Percentiles rank a stretch among this genome's conserved stretches.
phyloP scores from a whole-genome alignment of 2,113 vertebrate genomes.

The Paracanthobrama guichenoti region DNA sequence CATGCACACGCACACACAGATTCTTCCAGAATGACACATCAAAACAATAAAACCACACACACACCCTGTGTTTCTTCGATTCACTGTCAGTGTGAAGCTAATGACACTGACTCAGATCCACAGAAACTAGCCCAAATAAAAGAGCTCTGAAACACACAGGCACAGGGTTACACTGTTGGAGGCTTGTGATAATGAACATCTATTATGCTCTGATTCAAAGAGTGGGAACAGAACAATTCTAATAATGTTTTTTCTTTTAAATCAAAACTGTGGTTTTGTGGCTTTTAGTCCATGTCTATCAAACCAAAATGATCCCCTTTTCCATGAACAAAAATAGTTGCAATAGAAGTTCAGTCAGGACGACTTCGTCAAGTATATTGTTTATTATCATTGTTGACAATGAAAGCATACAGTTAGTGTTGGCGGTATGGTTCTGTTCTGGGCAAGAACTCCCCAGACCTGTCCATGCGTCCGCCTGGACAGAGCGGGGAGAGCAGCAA shows the following conservation, averaged over 20 bases:
- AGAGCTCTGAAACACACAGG: not conserved
- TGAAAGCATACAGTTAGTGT: too few species aligned
- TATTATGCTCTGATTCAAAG: not conserved
- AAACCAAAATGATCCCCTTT: not conserved
- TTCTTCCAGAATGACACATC: not conserved
- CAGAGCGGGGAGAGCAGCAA: too few species aligned
- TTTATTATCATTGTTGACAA: too few species aligned
- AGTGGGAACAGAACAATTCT: not conserved
- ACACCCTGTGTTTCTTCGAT: not conserved
- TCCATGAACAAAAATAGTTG: too few species aligned
- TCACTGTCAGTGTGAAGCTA: not conserved
- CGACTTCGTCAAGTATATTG: too few species aligned
- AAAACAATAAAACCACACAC: not conserved
- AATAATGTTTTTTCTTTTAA: not conserved
- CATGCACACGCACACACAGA: not conserved
- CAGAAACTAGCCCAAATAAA: not conserved
- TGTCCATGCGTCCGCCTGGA: too few species aligned
- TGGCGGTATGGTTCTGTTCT: too few species aligned
- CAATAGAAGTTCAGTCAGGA: too few species aligned
- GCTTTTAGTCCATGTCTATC: not conserved
- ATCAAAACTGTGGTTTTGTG: slow-evolving; percentile 2
- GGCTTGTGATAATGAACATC: slow-evolving; percentile 4
- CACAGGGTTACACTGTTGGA: not conserved
- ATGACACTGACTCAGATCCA: not conserved
- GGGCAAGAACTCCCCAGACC: too few species aligned